Percentiles rank a stretch among this genome's conserved stretches.
Conservation (phyloP, 2,113 vertebrate genomes). For the Nothoprocta perdicaria region DNA sequence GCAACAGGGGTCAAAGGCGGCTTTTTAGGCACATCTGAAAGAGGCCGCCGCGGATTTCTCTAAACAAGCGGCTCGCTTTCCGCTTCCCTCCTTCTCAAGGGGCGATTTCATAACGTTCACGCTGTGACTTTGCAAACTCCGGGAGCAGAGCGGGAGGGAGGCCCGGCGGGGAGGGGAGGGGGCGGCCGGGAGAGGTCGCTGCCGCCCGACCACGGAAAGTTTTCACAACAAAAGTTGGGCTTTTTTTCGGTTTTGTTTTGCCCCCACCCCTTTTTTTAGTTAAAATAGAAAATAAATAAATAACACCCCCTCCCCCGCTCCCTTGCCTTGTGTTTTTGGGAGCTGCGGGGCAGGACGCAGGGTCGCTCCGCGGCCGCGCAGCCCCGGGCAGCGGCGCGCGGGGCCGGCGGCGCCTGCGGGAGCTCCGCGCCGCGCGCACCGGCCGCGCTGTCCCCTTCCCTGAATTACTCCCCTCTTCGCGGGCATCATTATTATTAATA, state of each 20-base stretch:
- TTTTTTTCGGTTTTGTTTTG: constrained; percentile 44
- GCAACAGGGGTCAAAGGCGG: constrained; percentile 62
- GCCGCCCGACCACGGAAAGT: constrained; percentile 17
- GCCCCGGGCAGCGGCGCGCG: no score
- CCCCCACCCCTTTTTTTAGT: background rate
- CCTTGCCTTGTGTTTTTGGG: background rate
- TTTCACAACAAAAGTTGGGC: constrained; percentile 35
- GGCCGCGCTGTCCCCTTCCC: background rate
- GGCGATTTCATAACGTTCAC: constrained; percentile 72
- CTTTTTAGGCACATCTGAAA: constrained; percentile 67
- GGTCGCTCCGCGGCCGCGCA: background rate
- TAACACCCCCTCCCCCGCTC: no score
- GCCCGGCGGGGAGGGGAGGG: background rate
- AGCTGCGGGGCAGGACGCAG: background rate
- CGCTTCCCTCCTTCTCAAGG: constrained; percentile 68
- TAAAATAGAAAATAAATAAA: no score
- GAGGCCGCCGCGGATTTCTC: constrained; percentile 42
- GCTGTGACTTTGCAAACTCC: constrained; percentile 67
- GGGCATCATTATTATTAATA: background rate
- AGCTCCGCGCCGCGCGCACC: no score
- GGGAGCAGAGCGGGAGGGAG: background rate
- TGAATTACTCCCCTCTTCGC: background rate
- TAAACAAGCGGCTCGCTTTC: constrained; percentile 66
- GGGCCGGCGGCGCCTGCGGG: background rate
- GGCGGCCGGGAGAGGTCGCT: constrained; percentile 16